Evolutionary conservation across 2,113 vertebrate genomes (phyloP).

Genomic region (Python bivittatus): DNA sequence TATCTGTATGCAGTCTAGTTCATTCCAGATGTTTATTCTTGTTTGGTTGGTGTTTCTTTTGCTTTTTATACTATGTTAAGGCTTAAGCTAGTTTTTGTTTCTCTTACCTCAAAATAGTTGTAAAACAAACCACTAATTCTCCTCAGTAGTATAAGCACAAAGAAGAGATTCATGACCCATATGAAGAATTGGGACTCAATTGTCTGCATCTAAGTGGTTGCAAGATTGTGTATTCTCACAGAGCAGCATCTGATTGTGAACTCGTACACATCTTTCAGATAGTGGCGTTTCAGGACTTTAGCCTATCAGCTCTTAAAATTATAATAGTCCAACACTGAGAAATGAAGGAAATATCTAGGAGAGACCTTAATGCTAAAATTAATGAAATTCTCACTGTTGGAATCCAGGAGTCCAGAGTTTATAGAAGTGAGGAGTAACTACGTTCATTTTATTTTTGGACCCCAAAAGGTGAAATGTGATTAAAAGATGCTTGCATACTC

Average conservation of each 20-base stretch:
- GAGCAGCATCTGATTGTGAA: not conserved
- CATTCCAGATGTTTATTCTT: not conserved
- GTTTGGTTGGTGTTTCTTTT: not conserved
- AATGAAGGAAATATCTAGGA: not conserved
- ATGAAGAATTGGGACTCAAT: not conserved
- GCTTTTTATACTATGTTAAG: not conserved
- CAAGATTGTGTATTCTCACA: not conserved
- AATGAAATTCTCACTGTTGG: not conserved
- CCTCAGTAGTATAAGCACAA: not conserved
- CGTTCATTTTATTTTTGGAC: not conserved
- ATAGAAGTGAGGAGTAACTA: not conserved
- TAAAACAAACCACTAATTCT: not conserved
- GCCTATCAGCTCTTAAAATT: not conserved
- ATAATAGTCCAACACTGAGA: not conserved
- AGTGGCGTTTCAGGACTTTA: not conserved
- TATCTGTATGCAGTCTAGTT: not conserved
- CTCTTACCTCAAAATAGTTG: not conserved
- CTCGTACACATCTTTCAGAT: not conserved
- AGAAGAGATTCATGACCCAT: not conserved
- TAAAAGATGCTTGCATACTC: conserved; percentile 17
- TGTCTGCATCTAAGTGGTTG: not conserved
- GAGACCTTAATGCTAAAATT: not conserved
- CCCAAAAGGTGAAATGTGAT: not conserved
- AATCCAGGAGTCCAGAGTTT: not conserved
- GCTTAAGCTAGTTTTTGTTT: not conserved